A percentile compares a stretch with the other conserved stretches of the same genome.
Conservation (phyloP, 2,113 vertebrate genomes). For the Dolichallabes microphthalmus region DNA sequence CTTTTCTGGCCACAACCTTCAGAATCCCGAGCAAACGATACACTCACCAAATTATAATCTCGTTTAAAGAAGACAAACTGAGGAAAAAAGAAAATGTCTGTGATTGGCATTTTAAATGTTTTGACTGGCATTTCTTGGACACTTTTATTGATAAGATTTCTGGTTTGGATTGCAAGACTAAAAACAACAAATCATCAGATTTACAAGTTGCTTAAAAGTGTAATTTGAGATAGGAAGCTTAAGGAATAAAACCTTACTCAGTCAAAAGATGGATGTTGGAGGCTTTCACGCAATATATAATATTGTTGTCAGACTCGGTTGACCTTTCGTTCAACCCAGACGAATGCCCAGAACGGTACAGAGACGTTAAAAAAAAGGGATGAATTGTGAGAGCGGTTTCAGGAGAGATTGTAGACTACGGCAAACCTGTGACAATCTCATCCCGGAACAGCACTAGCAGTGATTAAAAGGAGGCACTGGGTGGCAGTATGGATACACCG, state of each 20-base stretch:
- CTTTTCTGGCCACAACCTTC: neutral
- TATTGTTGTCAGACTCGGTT: neutral
- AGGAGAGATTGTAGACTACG: neutral
- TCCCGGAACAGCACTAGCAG: neutral
- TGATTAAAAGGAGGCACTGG: slow-evolving; percentile 48
- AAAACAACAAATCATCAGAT: neutral
- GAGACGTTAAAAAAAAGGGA: neutral
- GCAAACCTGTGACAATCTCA: neutral
- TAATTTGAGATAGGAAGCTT: neutral
- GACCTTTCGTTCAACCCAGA: neutral
- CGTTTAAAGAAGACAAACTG: neutral
- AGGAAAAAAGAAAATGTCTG: neutral
- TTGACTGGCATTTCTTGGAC: neutral
- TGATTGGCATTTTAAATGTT: neutral
- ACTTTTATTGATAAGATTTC: too few relatives aligned
- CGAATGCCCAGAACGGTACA: too few relatives aligned
- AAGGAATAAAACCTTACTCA: neutral
- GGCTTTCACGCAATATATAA: neutral
- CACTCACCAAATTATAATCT: neutral
- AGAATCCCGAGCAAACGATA: neutral
- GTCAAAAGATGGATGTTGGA: neutral
- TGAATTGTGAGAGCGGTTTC: neutral
- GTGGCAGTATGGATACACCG: slow-evolving; percentile 62
- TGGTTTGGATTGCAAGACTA: too few relatives aligned
- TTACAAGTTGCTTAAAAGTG: neutral